Evolutionary conservation across 2,888 invertebrate genomes (phyloP).

Genomic region (Nephrocerus scutellatus): DNA sequence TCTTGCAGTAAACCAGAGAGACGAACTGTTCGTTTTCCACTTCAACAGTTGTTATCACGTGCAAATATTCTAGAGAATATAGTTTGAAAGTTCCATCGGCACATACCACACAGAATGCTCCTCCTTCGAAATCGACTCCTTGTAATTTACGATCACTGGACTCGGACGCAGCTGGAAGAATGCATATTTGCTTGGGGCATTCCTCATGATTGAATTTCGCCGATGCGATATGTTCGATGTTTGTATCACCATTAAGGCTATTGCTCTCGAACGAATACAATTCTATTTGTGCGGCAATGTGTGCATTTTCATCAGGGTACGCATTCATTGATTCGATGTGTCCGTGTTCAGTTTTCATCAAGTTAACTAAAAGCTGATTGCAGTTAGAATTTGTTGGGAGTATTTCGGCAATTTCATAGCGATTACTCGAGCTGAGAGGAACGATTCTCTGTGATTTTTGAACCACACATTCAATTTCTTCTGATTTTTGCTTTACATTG

Average conservation of each 20-base stretch:
- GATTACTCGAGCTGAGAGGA: no score
- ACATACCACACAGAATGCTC: slow-evolving; percentile 67
- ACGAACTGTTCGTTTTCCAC: slow-evolving; percentile 67
- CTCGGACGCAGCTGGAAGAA: slow-evolving; percentile 56
- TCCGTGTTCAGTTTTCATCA: slow-evolving; percentile 29
- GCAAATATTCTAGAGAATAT: slow-evolving; percentile 64
- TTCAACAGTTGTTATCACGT: slow-evolving; percentile 60
- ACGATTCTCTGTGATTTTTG: slow-evolving; percentile 39
- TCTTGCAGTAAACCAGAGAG: slow-evolving; percentile 78
- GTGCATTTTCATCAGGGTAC: no score
- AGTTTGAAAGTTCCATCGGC: slow-evolving; percentile 68
- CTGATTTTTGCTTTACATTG: slow-evolving; percentile 28
- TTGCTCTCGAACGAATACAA: slow-evolving; percentile 39
- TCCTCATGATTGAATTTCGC: slow-evolving; percentile 57
- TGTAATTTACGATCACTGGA: slow-evolving; percentile 38
- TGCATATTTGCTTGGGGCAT: slow-evolving; percentile 62
- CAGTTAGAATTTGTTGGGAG: slow-evolving; percentile 61
- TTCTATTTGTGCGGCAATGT: slow-evolving; percentile 36
- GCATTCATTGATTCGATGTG: slow-evolving; percentile 18
- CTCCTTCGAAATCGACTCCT: slow-evolving; percentile 42
- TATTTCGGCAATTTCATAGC: slow-evolving; percentile 51
- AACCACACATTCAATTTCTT: slow-evolving; percentile 39
- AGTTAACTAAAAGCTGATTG: slow-evolving; percentile 56
- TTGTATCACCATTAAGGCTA: no score
- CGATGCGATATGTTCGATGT: no score